Conservation (phyloP, 2,797 vertebrate genomes). For the Enteromius viviparus region DNA sequence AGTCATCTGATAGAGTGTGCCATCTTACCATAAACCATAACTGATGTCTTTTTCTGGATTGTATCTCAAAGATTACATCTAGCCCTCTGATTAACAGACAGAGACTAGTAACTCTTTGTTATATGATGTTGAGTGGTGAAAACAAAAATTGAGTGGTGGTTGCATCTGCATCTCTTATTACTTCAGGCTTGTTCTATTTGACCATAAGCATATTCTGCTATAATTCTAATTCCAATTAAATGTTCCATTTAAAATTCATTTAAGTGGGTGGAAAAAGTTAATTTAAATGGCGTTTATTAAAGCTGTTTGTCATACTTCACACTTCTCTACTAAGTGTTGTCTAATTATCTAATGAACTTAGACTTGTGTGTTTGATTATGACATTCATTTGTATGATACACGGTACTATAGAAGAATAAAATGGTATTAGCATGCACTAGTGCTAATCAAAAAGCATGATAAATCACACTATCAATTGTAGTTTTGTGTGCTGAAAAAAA, state of each 20-base stretch:
- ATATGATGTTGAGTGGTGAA: neutral
- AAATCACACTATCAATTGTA: neutral
- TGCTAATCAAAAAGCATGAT: neutral
- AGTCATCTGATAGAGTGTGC: neutral
- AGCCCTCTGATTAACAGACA: neutral
- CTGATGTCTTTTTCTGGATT: constrained; percentile 19
- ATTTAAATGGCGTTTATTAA: neutral
- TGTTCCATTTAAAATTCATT: neutral
- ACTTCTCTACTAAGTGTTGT: too few species aligned
- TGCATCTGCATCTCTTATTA: neutral
- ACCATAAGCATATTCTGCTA: neutral
- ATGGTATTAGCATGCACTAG: neutral
- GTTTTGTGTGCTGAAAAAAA: neutral
- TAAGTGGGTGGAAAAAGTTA: neutral
- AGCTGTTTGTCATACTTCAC: too few species aligned
- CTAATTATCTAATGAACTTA: neutral
- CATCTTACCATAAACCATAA: neutral
- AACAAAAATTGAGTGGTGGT: neutral
- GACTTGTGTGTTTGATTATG: neutral
- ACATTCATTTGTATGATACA: neutral
- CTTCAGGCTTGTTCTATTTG: neutral
- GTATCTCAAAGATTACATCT: constrained; percentile 9
- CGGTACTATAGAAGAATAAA: neutral
- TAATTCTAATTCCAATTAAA: neutral
- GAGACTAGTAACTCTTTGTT: neutral